phyloP scores from a whole-genome alignment of 1,140 invertebrate species.

The Drosophila santomea region DNA sequence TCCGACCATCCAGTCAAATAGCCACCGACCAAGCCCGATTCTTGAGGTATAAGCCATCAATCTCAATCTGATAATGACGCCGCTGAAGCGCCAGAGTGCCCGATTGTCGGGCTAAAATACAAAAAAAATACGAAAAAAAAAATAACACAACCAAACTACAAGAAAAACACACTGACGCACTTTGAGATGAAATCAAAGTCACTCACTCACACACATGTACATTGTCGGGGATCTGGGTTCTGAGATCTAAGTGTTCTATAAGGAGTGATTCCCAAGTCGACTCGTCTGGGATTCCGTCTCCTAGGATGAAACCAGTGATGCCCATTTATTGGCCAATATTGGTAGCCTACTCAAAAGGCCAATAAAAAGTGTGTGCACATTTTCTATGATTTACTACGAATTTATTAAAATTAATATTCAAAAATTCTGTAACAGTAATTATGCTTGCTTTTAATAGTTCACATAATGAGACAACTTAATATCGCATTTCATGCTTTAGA shows the following conservation, averaged over 20 bases:
- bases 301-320: slow-evolving; percentile 9
- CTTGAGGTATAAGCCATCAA: slow-evolving; percentile 66
- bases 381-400: too few species aligned
- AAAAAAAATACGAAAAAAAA: neutral
- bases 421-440: too few species aligned
- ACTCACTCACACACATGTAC: slow-evolving; percentile 19
- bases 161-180: slow-evolving; percentile 8
- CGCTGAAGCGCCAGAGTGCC: slow-evolving; percentile 58
- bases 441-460: too few species aligned
- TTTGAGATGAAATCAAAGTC: slow-evolving; percentile 25
- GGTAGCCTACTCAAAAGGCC: too few species aligned
- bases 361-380: too few species aligned
- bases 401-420: too few species aligned
- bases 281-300: slow-evolving; percentile 11
- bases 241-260: slow-evolving; percentile 19
- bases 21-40: slow-evolving; percentile 9
- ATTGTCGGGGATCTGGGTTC: slow-evolving; percentile 13
- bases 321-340: neutral
- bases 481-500: neutral
- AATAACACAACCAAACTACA: slow-evolving; percentile 2
- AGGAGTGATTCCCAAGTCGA: slow-evolving; percentile 50
- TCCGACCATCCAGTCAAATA: slow-evolving; percentile 5
- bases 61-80: slow-evolving; percentile 81
- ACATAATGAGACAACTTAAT: neutral
- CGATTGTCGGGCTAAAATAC: slow-evolving; percentile 43